A percentile compares a stretch with the other conserved stretches of the same genome.
Conservation (phyloP, 2,888 invertebrate species). For the Pristionchus mayeri region DNA sequence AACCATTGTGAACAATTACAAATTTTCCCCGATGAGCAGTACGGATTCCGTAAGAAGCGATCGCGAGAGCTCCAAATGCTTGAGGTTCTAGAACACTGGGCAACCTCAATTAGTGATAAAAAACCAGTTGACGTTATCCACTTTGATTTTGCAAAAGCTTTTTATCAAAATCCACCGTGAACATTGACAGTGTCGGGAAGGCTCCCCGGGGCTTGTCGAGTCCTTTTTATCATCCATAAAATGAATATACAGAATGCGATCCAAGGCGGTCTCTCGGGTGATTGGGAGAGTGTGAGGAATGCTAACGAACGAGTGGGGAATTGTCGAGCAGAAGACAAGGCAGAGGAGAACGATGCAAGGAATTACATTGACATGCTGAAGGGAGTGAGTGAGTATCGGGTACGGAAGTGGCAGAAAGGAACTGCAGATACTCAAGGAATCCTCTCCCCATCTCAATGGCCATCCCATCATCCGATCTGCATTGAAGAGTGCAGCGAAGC, state of each 20-base stretch:
- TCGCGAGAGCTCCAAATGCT: no score
- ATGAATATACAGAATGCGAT: conserved; percentile 77
- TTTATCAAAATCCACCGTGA: no score
- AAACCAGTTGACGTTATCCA: no score
- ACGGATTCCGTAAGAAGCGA: no score
- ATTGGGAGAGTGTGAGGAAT: conserved; percentile 60
- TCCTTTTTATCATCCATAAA: no score
- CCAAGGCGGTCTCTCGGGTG: conserved; percentile 69
- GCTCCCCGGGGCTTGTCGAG: no score
- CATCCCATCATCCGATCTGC: conserved; percentile 47
- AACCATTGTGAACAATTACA: no score
- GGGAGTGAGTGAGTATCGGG: conserved; percentile 55
- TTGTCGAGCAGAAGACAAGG: conserved; percentile 59
- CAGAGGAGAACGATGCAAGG: conserved; percentile 63
- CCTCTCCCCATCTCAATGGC: conserved; percentile 33
- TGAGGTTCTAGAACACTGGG: no score
- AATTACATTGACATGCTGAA: conserved; percentile 69
- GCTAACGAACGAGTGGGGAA: conserved; percentile 38
- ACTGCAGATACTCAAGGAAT: conserved; percentile 11
- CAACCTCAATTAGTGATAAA: no score
- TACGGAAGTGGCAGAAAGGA: background rate
- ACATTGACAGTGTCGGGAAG: no score
- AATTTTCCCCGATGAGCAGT: no score
- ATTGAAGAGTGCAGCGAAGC: conserved; percentile 19
- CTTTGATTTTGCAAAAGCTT: no score